Evolutionary conservation across 1,140 invertebrate species (phyloP).

Genomic region (Choristoneura fumiferana): DNA sequence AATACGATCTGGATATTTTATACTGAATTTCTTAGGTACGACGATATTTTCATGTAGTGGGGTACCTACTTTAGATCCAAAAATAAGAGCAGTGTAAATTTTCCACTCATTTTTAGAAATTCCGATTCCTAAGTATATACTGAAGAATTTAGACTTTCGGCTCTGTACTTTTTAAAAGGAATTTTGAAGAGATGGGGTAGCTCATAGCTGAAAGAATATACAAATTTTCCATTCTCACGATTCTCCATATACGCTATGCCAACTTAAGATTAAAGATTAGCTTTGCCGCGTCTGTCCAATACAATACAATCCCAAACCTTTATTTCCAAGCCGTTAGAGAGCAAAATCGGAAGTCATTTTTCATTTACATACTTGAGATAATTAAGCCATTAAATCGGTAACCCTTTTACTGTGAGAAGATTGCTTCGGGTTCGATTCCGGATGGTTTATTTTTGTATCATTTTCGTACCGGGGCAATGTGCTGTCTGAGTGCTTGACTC

Average conservation of each 20-base stretch:
- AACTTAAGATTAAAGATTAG: slow-evolving; percentile 53
- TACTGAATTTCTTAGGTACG: slow-evolving; percentile 1
- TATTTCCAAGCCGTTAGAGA: background rate
- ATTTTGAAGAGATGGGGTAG: background rate
- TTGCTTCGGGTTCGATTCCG: slow-evolving; percentile 34
- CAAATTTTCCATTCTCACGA: slow-evolving; percentile 33
- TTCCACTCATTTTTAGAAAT: no score
- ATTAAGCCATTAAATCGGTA: slow-evolving; percentile 72
- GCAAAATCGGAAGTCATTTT: slow-evolving; percentile 19
- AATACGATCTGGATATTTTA: slow-evolving; percentile 7
- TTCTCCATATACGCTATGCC: slow-evolving; percentile 22
- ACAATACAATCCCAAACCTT: background rate
- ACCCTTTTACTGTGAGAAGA: slow-evolving; percentile 66
- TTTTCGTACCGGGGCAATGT: slow-evolving; percentile 46
- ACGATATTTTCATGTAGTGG: no score
- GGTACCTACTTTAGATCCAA: no score
- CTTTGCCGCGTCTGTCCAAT: background rate
- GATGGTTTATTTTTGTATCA: slow-evolving; percentile 61
- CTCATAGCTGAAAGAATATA: slow-evolving; percentile 18
- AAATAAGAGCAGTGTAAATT: no score
- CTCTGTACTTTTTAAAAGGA: no score
- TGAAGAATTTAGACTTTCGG: no score
- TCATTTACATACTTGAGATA: slow-evolving; percentile 66
- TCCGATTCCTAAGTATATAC: no score
- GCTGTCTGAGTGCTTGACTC: slow-evolving; percentile 39